These are phyloP conservation scores for Lathronympha strigana DNA, from an alignment of 2,888 invertebrate genomes.

Conservation along the genomic window DNA sequence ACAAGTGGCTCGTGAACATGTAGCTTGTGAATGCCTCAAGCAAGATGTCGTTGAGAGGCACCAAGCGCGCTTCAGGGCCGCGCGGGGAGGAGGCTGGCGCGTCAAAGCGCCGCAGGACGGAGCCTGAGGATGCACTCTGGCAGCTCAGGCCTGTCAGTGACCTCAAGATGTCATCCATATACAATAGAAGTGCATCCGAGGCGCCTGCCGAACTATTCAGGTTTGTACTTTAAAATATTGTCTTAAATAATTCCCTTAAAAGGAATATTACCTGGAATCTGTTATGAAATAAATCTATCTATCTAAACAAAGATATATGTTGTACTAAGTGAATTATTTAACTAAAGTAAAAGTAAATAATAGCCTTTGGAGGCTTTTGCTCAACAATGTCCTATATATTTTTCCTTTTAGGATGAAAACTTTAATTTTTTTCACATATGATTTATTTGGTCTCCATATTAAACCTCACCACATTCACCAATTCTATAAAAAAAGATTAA, in stretches of 20 bases:
- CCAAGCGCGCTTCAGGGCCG: conserved; percentile 74
- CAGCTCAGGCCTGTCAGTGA: conserved; percentile 93
- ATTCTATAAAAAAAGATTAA: too few species aligned
- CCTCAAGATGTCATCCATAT: conserved; percentile 94
- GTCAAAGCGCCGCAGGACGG: conserved; percentile 76
- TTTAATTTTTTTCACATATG: too few species aligned
- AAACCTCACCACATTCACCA: too few species aligned
- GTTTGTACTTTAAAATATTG: conserved; percentile 65
- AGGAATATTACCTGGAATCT: neutral
- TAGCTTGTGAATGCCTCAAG: conserved; percentile 70
- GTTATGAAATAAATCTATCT: neutral
- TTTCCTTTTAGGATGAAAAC: too few species aligned
- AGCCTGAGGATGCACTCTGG: conserved; percentile 85
- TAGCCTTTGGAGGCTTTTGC: too few species aligned
- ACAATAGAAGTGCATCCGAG: conserved; percentile 92
- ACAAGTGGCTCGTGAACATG: conserved; percentile 77
- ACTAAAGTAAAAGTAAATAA: too few species aligned
- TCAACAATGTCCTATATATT: too few species aligned
- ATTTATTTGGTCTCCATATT: too few species aligned
- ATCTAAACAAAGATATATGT: too few species aligned
- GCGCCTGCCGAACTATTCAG: conserved; percentile 93
- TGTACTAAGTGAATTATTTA: too few species aligned
- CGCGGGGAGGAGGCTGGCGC: conserved; percentile 74
- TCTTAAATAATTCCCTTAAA: neutral
- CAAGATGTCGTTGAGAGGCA: conserved; percentile 81